Evolutionary conservation across 2,888 invertebrate species (phyloP).

Genomic region (Tenthredo mesomela): DNA sequence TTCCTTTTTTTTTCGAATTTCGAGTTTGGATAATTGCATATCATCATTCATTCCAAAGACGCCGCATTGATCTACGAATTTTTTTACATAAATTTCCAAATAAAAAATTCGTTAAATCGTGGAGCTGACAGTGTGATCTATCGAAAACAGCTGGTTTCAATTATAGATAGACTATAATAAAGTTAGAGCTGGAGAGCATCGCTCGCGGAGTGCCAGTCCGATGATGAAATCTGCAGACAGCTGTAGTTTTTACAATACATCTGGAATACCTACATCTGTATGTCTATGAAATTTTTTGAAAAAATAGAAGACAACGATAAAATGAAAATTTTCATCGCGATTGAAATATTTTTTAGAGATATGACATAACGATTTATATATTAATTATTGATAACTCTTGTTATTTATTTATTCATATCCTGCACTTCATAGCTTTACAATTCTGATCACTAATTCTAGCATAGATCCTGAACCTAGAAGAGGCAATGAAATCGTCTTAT

Average conservation of each 20-base stretch:
- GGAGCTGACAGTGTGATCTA: background rate
- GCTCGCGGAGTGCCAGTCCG: background rate
- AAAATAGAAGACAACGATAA: background rate
- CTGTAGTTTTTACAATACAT: constrained; percentile 2
- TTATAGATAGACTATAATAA: background rate
- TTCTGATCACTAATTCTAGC: background rate
- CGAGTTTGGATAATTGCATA: background rate
- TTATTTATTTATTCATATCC: background rate
- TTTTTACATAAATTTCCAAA: background rate
- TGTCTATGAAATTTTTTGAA: background rate
- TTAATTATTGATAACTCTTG: background rate
- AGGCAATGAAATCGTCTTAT: background rate
- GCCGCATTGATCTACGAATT: background rate
- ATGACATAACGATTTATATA: background rate
- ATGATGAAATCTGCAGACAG: background rate
- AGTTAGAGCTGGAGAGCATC: background rate
- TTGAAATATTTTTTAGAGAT: background rate
- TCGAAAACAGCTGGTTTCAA: background rate
- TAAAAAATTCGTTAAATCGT: background rate
- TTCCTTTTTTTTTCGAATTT: background rate
- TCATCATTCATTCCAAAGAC: background rate
- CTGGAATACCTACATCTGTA: background rate
- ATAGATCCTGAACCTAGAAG: background rate
- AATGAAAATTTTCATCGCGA: background rate
- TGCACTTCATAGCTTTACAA: background rate